Conservation (phyloP, 2,888 invertebrate species). For the Bombylius major region DNA sequence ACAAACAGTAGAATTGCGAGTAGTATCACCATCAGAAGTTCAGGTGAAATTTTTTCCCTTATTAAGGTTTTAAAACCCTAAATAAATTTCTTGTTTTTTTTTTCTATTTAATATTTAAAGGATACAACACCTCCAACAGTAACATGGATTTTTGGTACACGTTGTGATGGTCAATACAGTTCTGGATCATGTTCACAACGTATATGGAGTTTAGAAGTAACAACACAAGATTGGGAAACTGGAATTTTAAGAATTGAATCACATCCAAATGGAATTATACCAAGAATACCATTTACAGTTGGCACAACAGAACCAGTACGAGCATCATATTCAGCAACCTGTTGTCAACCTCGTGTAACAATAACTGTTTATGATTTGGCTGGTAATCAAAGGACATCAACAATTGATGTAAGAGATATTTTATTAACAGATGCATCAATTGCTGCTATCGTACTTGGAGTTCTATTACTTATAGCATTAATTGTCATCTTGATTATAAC, state of each 20-base stretch:
- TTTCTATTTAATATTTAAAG: constrained; percentile 10
- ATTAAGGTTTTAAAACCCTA: background rate
- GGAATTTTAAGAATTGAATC: constrained; percentile 49
- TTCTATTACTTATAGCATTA: constrained; percentile 48
- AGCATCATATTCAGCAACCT: constrained; percentile 56
- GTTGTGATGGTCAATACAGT: constrained; percentile 40
- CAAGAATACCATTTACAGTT: constrained; percentile 49
- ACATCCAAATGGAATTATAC: constrained; percentile 46
- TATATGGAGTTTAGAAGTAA: constrained; percentile 56
- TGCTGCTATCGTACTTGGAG: constrained; percentile 57
- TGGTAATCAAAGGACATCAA: constrained; percentile 51
- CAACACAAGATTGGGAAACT: constrained; percentile 51
- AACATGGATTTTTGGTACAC: constrained; percentile 50
- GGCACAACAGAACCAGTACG: constrained; percentile 54
- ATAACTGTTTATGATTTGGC: constrained; percentile 54
- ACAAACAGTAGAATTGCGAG: constrained; percentile 36
- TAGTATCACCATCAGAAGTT: constrained; percentile 26
- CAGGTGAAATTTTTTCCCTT: constrained; percentile 22
- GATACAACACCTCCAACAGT: constrained; percentile 48
- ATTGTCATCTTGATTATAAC: constrained; percentile 44
- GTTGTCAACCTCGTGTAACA: constrained; percentile 56
- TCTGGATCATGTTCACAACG: constrained; percentile 47
- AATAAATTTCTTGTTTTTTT: background rate
- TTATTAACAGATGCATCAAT: constrained; percentile 41
- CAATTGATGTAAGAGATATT: constrained; percentile 45